Evolutionary conservation across 2,888 invertebrate species (phyloP), one percentile per base, ranked within the genome.

Genomic region (Hemistola chrysoprasaria): DNA sequence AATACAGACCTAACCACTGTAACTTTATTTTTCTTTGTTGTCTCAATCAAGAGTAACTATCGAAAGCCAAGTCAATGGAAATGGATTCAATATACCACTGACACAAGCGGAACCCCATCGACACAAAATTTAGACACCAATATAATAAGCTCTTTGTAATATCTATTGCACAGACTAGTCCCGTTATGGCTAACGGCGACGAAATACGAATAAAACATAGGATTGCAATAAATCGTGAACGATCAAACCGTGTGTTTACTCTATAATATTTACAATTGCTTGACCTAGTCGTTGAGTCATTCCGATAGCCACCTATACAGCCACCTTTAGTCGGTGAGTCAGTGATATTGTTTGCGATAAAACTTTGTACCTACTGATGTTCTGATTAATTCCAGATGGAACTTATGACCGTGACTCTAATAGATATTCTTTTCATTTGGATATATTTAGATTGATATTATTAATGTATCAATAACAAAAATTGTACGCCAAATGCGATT

Each of bases 281-380:
- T 65, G 65, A 67, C 63, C 67, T 64, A 58, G 54, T 27, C 56
- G n/a, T n/a, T 67, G 70, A 70, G 47, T 48, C 59, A 47, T 48
- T 47, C 47, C 50, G 46, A 52, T 38, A 31, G 34, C 28, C 46
- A 37, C 37, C 40, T 38, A 24, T 45, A 43, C n/a, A n/a, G 43
- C 36, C 33, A 53, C 41, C 43, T 39, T 30, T 26, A 37, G 27
- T 6, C 55, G 56, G 64, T 53, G 62, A 62, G 54, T 58, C 50
- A 52, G 41, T 54, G 50, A 58, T 56, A 16, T 32, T 16, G 16
- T 16, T 4, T 2, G 25, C 33, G 47, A 52, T 52, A 48, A 43
- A 31, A 10, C 23, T 23, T 10, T 2, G 8, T 16, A 16, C 16
- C 16, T 16, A 4, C 16, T 16, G 30, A 22, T 30, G 33, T 25